Evolutionary conservation across 1,140 invertebrate genomes (phyloP).

Genomic region (Euwallacea fornicatus): DNA sequence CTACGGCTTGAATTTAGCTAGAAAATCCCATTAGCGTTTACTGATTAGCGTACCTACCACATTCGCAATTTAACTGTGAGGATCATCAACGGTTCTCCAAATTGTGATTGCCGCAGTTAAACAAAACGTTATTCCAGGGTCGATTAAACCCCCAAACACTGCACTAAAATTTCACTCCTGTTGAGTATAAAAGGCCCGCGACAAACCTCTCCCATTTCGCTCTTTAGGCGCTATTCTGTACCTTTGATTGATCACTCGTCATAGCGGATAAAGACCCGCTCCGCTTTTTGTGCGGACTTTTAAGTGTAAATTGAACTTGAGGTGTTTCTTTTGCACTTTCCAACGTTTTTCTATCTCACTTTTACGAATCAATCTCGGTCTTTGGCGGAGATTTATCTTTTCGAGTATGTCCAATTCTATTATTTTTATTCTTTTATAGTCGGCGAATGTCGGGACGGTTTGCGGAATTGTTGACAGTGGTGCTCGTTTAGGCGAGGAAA

Average conservation of each 20-base stretch:
- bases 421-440: constrained; percentile 9
- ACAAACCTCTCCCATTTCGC: constrained; percentile 42
- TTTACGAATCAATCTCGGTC: constrained; percentile 31
- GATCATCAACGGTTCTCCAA: no score
- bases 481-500: no score
- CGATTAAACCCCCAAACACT: constrained; percentile 9
- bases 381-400: constrained; percentile 28
- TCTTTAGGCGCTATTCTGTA: constrained; percentile 41
- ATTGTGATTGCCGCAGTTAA: no score
- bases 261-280: constrained; percentile 42
- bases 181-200: constrained; percentile 39
- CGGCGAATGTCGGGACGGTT: no score
- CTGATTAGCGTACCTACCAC: no score
- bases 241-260: constrained; percentile 46
- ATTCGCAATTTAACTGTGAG: no score
- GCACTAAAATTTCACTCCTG: constrained; percentile 36
- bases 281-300: constrained; percentile 43
- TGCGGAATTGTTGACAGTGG: no score
- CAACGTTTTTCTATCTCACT: constrained; percentile 32
- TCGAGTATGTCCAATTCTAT: constrained; percentile 22
- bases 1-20: neutral
- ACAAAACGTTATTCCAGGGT: no score
- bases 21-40: constrained; percentile 7
- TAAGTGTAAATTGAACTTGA: constrained; percentile 49
- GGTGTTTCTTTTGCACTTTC: constrained; percentile 41